A percentile compares a stretch with the other conserved stretches of the same genome.
Evolutionary conservation across 2,888 invertebrate species (phyloP).

Genomic region (Erebia ligea): DNA sequence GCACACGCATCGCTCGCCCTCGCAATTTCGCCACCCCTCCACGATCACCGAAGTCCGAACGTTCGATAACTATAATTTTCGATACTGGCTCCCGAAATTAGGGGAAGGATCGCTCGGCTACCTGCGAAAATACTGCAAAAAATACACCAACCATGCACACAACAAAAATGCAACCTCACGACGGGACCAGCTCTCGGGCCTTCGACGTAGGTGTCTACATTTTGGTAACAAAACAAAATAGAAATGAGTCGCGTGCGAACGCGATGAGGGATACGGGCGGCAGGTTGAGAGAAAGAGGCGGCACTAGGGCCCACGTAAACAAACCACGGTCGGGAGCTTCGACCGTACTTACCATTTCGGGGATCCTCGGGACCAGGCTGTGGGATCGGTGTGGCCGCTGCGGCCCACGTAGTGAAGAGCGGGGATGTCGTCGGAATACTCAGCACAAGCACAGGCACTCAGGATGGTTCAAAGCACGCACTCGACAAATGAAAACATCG

Average conservation of each 20-base stretch:
- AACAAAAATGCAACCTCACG: slow-evolving; percentile 74
- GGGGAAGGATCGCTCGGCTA: slow-evolving; percentile 61
- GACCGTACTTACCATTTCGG: slow-evolving; percentile 83
- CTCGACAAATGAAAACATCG: slow-evolving; percentile 59
- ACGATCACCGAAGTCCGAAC: slow-evolving; percentile 45
- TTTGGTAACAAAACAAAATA: slow-evolving; percentile 83
- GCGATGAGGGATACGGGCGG: slow-evolving; percentile 78
- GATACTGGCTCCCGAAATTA: slow-evolving; percentile 52
- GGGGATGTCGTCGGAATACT: slow-evolving; percentile 66
- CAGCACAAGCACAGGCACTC: slow-evolving; percentile 71
- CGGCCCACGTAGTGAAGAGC: slow-evolving; percentile 76
- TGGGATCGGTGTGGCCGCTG: slow-evolving; percentile 58
- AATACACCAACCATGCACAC: slow-evolving; percentile 67
- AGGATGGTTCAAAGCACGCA: slow-evolving; percentile 65
- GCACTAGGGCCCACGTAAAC: slow-evolving; percentile 79
- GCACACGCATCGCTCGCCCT: slow-evolving; percentile 66
- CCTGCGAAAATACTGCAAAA: slow-evolving; percentile 78
- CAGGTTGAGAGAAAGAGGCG: slow-evolving; percentile 77
- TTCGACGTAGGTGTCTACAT: slow-evolving; percentile 79
- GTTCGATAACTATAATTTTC: slow-evolving; percentile 34
- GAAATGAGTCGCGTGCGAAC: slow-evolving; percentile 76
- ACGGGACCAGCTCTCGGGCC: slow-evolving; percentile 67
- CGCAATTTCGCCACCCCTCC: slow-evolving; percentile 49
- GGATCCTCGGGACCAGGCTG: slow-evolving; percentile 63
- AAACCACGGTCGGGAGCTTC: slow-evolving; percentile 79